Percentiles rank a stretch among this genome's conserved stretches.
These are phyloP conservation scores for Aepyceros melampus DNA, from an alignment of 2,113 vertebrate species.

Conservation along the genomic window DNA sequence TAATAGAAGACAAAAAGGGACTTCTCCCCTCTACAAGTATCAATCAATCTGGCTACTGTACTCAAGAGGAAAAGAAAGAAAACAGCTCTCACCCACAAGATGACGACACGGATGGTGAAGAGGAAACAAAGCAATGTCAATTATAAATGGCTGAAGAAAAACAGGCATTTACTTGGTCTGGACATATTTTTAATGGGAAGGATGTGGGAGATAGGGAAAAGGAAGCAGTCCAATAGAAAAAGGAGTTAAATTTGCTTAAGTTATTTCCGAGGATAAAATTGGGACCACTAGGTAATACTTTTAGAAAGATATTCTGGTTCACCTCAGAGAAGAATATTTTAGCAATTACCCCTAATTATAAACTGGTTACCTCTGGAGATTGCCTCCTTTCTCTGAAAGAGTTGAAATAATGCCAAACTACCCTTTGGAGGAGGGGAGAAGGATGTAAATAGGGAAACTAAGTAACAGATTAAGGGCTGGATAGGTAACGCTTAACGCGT, in stretches of 20 bases:
- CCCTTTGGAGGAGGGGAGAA: not conserved
- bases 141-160: not conserved
- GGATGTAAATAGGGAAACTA: not conserved
- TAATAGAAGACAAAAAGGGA: not conserved
- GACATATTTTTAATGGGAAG: not conserved
- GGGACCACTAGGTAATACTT: not conserved
- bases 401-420: not conserved
- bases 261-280: not conserved
- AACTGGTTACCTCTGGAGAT: not conserved
- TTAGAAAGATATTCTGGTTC: not conserved
- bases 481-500: not conserved
- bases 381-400: not conserved
- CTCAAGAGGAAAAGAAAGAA: not conserved
- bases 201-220: not conserved
- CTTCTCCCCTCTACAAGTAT: not conserved
- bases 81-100: not conserved
- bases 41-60: not conserved
- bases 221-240: not conserved
- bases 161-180: not conserved
- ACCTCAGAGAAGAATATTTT: not conserved
- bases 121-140: not conserved
- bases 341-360: not conserved
- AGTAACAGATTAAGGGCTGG: not conserved
- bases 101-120: not conserved
- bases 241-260: not conserved